phyloP scores from a whole-genome alignment of 2,888 invertebrate genomes.

The Bibio marci region DNA sequence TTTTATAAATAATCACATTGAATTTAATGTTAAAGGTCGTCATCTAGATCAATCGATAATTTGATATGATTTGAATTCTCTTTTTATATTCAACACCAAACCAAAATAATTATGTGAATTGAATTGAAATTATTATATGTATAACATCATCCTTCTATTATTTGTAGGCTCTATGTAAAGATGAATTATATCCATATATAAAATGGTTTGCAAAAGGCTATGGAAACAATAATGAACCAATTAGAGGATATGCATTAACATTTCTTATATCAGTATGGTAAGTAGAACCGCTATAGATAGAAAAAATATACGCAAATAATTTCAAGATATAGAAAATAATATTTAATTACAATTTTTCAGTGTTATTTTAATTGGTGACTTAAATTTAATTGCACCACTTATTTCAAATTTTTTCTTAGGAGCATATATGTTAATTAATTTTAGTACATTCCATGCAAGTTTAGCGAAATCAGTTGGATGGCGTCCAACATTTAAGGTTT shows the following conservation, averaged over 20 bases:
- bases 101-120: too few relatives aligned
- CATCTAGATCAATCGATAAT: too few relatives aligned
- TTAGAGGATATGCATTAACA: slow-evolving; percentile 82
- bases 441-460: slow-evolving; percentile 88
- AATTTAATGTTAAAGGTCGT: too few relatives aligned
- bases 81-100: too few relatives aligned
- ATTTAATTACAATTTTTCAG: too few relatives aligned
- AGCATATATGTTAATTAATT: slow-evolving; percentile 85
- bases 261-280: slow-evolving; percentile 82
- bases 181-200: slow-evolving; percentile 83
- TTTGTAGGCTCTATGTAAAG: slow-evolving; percentile 82
- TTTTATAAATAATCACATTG: too few relatives aligned
- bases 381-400: slow-evolving; percentile 78
- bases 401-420: slow-evolving; percentile 91
- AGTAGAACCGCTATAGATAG: slow-evolving; percentile 16
- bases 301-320: too few relatives aligned
- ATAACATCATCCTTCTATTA: too few relatives aligned
- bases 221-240: slow-evolving; percentile 65
- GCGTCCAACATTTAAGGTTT: slow-evolving; percentile 74
- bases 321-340: too few relatives aligned
- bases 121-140: too few relatives aligned
- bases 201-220: slow-evolving; percentile 79
- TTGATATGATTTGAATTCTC: too few relatives aligned
- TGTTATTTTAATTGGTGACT: slow-evolving; percentile 45
- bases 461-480: slow-evolving; percentile 71